A percentile compares a stretch with the other conserved stretches of the same genome.
Conservation (phyloP, 2,113 vertebrate genomes). For the Hippocampus mohnikei region DNA sequence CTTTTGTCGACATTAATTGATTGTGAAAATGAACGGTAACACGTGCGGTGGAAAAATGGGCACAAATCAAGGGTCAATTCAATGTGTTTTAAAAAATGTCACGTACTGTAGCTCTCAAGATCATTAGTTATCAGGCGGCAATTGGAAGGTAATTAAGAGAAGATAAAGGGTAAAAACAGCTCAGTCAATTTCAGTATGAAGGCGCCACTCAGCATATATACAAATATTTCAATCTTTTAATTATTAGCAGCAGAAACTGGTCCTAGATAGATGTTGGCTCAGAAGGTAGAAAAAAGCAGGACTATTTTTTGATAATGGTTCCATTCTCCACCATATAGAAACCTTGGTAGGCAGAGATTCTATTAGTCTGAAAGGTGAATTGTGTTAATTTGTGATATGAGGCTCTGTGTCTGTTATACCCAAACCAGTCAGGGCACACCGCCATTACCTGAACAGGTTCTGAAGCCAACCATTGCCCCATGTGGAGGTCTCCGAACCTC, state of each 20-base stretch:
- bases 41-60: neutral
- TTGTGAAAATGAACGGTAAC: neutral
- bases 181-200: slow-evolving; percentile 59
- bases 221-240: neutral
- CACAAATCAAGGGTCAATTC: neutral
- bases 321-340: slow-evolving; percentile 3
- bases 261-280: slow-evolving; percentile 46
- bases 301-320: slow-evolving; percentile 53
- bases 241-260: slow-evolving; percentile 35
- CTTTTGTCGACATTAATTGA: neutral
- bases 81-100: neutral
- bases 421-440: slow-evolving; percentile 6
- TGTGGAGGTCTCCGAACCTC: slow-evolving; percentile 32
- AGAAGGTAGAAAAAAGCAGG: slow-evolving; percentile 58
- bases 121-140: slow-evolving; percentile 54
- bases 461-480: slow-evolving; percentile 27
- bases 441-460: slow-evolving; percentile 37
- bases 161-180: slow-evolving; percentile 56
- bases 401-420: neutral
- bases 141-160: slow-evolving; percentile 52
- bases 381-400: neutral
- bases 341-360: slow-evolving; percentile 14
- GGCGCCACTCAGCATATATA: neutral
- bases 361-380: neutral
- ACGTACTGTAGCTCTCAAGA: neutral